Evolutionary conservation across 2,888 invertebrate genomes (phyloP), one percentile per base, ranked within the genome.

Genomic region (Xestia sexstrigata): DNA sequence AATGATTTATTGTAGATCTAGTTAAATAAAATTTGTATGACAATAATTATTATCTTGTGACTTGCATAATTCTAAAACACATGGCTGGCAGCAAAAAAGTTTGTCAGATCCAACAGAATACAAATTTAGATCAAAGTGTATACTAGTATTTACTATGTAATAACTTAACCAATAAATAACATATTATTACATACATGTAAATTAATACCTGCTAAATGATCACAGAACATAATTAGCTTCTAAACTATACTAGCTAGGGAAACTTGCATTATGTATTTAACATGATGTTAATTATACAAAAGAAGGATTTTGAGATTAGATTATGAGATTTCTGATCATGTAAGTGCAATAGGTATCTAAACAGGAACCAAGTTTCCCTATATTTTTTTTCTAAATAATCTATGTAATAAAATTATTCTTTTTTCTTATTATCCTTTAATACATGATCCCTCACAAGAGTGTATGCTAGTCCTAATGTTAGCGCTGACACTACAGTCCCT

Each of bases 401-500:
- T n/a, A 66, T 66, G 42, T 7, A 35, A 47, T 66, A 26, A 60
- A 26, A 45, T 80, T 73, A 83, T 84, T 91, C 90, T 78, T 95
- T 92, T 78, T 94, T 94, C 79, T 94, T 95, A 9, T 91, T 82
- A 72, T 91, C 92, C 85, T 95, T 96, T 49, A 96, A 90, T 83
- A 96, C 60, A 90, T 95, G 95, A 68, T 98, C 97, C 73, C 96
- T 97, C 8, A 97, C 95, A 97, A 98, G 97, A n/a, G 97, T 97
- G 89, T 98, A 98, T 0, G 96, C 96, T 75, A 99, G 95, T 65
- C 99, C 99, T 70, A 98, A 82, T 1, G 98, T 98, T 73, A 99
- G 96, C 9, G 98, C 97, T 11, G 98, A 98, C 13, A 99, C 98
- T 0, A 98, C 98, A 7, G 98, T 98, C 42, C 98, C 98, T 93